Percentiles rank a stretch among this genome's conserved stretches.
Evolutionary conservation across 2,113 vertebrate species (phyloP).

Genomic region (Ammodytes marinus): DNA sequence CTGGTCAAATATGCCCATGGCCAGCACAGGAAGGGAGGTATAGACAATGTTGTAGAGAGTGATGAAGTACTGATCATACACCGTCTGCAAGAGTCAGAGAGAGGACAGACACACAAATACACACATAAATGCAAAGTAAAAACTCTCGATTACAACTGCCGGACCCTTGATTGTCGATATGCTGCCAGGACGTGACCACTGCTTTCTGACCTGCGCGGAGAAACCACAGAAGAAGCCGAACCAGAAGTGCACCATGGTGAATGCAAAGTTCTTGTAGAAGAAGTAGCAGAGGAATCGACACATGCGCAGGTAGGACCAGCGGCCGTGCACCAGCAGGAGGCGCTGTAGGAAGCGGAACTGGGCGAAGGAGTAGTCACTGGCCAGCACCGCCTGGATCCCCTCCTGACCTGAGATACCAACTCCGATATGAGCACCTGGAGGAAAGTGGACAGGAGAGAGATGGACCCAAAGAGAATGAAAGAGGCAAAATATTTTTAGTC

Average conservation of each 20-base stretch:
- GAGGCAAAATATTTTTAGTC: not conserved
- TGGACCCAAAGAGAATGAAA: not conserved
- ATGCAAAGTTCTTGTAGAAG: slow-evolving; percentile 99
- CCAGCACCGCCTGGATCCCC: slow-evolving; percentile 94
- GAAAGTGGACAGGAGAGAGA: not conserved
- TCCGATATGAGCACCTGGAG: slow-evolving; percentile 92
- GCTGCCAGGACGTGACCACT: not conserved
- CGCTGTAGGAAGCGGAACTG: slow-evolving; percentile 97
- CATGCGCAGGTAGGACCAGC: slow-evolving; percentile 98
- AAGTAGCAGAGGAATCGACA: slow-evolving; percentile 98
- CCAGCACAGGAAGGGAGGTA: slow-evolving; percentile 95
- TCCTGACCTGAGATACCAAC: slow-evolving; percentile 98
- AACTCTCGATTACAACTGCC: not conserved
- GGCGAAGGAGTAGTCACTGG: slow-evolving; percentile 95
- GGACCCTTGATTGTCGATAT: not conserved
- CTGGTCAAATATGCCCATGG: slow-evolving; percentile 98
- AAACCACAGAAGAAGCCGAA: slow-evolving; percentile 98
- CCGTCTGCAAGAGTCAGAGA: slow-evolving; percentile 84
- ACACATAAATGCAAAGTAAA: slow-evolving; percentile 75
- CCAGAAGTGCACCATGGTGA: slow-evolving; percentile 99
- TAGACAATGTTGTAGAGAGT: slow-evolving; percentile 97
- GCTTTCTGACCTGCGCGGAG: slow-evolving; percentile 90
- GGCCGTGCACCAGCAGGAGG: slow-evolving; percentile 94
- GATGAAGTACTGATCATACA: slow-evolving; percentile 98
- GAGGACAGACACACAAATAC: slow-evolving; percentile 58